phyloP scores from a whole-genome alignment of 2,888 invertebrate genomes.

The Dryocosmus kuriphilus region DNA sequence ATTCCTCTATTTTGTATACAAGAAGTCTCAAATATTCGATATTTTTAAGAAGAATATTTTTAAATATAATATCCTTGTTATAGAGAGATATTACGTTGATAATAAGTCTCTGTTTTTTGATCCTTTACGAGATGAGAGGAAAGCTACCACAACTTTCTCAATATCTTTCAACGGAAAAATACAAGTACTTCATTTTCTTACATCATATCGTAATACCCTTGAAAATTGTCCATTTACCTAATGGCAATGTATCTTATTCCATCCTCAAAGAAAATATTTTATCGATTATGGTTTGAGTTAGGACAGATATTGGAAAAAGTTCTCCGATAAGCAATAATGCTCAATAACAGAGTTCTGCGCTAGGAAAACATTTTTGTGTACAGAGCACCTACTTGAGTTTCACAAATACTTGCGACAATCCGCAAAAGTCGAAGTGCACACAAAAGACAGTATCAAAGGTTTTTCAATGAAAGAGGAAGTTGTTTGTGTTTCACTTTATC shows the following conservation, averaged over 20 bases:
- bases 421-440: neutral
- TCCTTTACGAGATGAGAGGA: neutral
- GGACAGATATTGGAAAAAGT: constrained; percentile 23
- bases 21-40: neutral
- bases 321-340: constrained; percentile 5
- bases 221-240: neutral
- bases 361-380: constrained; percentile 1
- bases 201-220: neutral
- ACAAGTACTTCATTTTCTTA: neutral
- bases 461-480: neutral
- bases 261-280: constrained; percentile 16
- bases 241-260: neutral
- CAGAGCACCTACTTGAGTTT: neutral
- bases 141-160: neutral
- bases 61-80: neutral
- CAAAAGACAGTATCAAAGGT: neutral
- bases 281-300: neutral
- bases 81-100: too few relatives aligned
- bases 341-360: neutral
- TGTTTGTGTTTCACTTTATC: neutral
- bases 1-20: neutral
- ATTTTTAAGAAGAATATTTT: neutral
- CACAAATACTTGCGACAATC: neutral
- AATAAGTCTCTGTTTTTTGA: neutral
- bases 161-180: neutral